Conservation (phyloP, 2,113 vertebrate genomes). For the Xyliphius kryptos region DNA sequence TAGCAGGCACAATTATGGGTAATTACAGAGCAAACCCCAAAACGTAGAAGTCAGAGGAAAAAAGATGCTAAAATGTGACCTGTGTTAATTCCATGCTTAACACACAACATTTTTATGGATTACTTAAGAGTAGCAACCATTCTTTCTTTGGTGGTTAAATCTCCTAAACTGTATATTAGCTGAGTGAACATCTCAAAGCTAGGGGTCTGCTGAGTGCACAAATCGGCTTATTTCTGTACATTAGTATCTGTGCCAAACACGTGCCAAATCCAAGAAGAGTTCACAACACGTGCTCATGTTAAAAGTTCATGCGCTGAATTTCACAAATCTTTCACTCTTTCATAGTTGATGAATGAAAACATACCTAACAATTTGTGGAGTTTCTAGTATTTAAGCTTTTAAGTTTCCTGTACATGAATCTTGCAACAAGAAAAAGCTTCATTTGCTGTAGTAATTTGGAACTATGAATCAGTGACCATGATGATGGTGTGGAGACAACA, state of each 20-base stretch:
- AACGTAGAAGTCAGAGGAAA: not conserved
- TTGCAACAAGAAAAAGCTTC: too few relatives aligned
- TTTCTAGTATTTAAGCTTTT: too few relatives aligned
- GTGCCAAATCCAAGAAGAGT: slow-evolving; percentile 12
- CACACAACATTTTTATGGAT: not conserved
- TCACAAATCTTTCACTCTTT: too few relatives aligned
- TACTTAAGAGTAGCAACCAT: not conserved
- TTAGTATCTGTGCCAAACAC: slow-evolving; percentile 21
- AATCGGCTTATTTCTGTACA: slow-evolving; percentile 25
- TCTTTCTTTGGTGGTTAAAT: slow-evolving; percentile 12
- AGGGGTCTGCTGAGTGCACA: slow-evolving; percentile 15
- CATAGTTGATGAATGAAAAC: too few relatives aligned
- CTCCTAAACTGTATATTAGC: slow-evolving; percentile 5
- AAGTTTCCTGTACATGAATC: too few relatives aligned
- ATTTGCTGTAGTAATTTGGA: not conserved
- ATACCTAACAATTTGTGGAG: too few relatives aligned
- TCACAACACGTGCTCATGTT: not conserved
- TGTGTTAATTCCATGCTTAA: not conserved
- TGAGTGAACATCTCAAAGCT: slow-evolving; percentile 11
- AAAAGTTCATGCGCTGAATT: too few relatives aligned
- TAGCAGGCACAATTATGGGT: slow-evolving; percentile 10
- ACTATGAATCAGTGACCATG: slow-evolving; percentile 22
- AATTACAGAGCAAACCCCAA: not conserved
- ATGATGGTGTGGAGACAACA: slow-evolving; percentile 10
- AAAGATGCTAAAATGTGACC: slow-evolving; percentile 10